phyloP scores from a whole-genome alignment of 2,113 vertebrate genomes.

The Centrocercus urophasianus region DNA sequence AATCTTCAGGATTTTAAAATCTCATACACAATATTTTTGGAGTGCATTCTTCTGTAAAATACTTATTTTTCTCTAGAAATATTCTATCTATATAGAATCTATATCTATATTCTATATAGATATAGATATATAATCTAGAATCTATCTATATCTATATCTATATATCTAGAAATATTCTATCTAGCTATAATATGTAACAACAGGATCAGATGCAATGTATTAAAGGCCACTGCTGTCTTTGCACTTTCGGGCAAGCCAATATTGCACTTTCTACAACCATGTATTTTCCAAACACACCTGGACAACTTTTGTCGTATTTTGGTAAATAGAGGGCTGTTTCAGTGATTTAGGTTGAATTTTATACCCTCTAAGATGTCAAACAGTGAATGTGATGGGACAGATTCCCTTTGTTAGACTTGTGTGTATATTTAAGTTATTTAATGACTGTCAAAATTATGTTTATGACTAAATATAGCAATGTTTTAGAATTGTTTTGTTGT shows the following conservation, averaged over 20 bases:
- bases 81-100: too few species aligned
- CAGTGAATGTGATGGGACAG: neutral
- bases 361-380: neutral
- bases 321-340: neutral
- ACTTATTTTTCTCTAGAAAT: neutral
- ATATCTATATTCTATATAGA: too few species aligned
- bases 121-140: too few species aligned
- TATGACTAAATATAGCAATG: neutral
- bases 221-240: neutral
- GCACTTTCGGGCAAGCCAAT: neutral
- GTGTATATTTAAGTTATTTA: neutral
- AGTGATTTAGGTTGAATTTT: rapidly evolving
- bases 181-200: neutral
- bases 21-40: neutral
- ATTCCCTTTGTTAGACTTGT: neutral
- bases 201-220: neutral
- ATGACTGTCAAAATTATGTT: neutral
- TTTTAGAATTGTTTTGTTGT: neutral
- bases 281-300: neutral
- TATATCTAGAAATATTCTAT: too few species aligned
- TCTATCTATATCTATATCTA: too few species aligned
- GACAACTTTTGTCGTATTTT: neutral
- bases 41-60: neutral
- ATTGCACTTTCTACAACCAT: neutral
- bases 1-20: neutral